Percentiles rank a stretch among this genome's conserved stretches.
These are phyloP conservation scores for Chalcis sispes DNA, from an alignment of 2,888 invertebrate genomes.

Conservation along the genomic window DNA sequence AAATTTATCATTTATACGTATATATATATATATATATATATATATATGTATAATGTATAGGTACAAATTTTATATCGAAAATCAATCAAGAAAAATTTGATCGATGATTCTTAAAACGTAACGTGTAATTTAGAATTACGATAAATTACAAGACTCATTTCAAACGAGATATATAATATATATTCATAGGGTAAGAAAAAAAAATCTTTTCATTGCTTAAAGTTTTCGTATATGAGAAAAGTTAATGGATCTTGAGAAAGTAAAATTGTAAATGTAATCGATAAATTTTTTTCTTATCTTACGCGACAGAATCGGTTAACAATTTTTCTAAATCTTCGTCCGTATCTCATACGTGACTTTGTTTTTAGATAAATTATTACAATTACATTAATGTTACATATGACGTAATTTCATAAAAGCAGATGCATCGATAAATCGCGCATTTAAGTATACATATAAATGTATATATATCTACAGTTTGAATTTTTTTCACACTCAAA, in stretches of 20 bases:
- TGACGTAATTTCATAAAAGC: slow-evolving; percentile 17
- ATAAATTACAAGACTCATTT: slow-evolving; percentile 33
- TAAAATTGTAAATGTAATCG: too few relatives aligned
- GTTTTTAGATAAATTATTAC: background rate
- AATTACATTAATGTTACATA: slow-evolving; percentile 1
- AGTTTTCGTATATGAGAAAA: too few relatives aligned
- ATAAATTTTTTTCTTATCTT: too few relatives aligned
- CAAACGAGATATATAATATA: background rate
- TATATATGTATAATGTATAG: too few relatives aligned
- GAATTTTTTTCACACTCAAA: background rate
- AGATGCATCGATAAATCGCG: slow-evolving; percentile 18
- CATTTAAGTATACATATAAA: too few relatives aligned
- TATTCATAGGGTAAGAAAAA: background rate
- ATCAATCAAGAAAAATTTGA: background rate
- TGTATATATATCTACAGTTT: background rate
- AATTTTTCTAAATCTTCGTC: slow-evolving; percentile 21
- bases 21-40: too few relatives aligned
- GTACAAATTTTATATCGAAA: slow-evolving; percentile 15
- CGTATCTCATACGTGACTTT: slow-evolving; percentile 1
- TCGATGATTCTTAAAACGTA: background rate
- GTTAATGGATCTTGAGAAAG: too few relatives aligned
- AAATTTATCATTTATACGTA: background rate
- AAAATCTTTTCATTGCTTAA: background rate
- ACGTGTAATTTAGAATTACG: background rate
- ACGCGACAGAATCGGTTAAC: too few relatives aligned